phyloP scores from a whole-genome alignment of 1,140 invertebrate genomes.

The Leguminivora glycinivorella region DNA sequence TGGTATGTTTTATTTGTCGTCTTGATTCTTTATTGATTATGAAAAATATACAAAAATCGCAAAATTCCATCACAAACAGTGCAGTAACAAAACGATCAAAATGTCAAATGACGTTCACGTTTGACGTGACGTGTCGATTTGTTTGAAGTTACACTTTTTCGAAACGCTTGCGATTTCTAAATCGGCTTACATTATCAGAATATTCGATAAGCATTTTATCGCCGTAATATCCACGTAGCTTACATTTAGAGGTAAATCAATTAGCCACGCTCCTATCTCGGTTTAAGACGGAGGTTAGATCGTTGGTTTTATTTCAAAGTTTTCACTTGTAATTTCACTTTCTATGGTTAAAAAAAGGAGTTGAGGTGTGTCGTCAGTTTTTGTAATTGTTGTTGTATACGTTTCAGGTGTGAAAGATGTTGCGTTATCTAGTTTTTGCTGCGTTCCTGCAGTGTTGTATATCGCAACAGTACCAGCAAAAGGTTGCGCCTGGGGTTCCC shows the following conservation, averaged over 20 bases:
- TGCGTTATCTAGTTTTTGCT: conserved; percentile 53
- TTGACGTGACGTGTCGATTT: conserved; percentile 22
- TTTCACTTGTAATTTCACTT: conserved; percentile 14
- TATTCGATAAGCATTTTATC: conserved; percentile 31
- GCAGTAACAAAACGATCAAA: conserved; percentile 8
- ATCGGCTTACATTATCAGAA: conserved; percentile 24
- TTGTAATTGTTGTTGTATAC: not conserved
- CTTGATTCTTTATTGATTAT: not conserved
- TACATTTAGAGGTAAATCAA: conserved; percentile 29
- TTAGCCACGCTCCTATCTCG: not conserved
- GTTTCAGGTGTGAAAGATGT: conserved; percentile 48
- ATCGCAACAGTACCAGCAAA: conserved; percentile 70
- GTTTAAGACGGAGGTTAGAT: conserved; percentile 4
- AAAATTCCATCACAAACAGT: too few relatives aligned
- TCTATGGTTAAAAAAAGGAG: not conserved
- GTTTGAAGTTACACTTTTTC: conserved; percentile 26
- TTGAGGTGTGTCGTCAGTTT: conserved; percentile 4
- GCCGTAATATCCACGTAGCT: conserved; percentile 32
- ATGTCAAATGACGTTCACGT: conserved; percentile 13
- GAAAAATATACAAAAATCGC: too few relatives aligned
- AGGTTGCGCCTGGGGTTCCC: conserved; percentile 69
- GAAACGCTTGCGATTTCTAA: conserved; percentile 20
- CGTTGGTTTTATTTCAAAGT: not conserved
- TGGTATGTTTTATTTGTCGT: too few relatives aligned
- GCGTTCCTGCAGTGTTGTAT: conserved; percentile 55